Conservation (phyloP, 2,797 vertebrate genomes). For the Orestias chungarensis region DNA sequence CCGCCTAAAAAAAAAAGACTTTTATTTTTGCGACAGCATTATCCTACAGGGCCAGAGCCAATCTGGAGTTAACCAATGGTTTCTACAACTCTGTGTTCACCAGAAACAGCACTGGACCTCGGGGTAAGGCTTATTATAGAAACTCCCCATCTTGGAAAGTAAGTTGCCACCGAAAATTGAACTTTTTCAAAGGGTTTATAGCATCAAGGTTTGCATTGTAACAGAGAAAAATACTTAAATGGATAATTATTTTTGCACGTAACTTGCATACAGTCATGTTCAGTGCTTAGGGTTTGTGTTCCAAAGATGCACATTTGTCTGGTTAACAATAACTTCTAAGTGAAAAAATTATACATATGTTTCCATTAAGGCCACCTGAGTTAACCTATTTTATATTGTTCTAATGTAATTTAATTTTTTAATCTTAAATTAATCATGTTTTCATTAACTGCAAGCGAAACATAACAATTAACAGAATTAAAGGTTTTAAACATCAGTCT, state of each 20-base stretch:
- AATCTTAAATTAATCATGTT: too few species aligned
- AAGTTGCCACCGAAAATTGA: neutral
- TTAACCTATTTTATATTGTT: too few species aligned
- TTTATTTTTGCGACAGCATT: conserved; percentile 27
- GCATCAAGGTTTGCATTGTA: neutral
- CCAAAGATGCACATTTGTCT: neutral
- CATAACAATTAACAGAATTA: too few species aligned
- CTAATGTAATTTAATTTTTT: too few species aligned
- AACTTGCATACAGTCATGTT: neutral
- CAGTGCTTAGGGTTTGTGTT: neutral
- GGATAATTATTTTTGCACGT: neutral
- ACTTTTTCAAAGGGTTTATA: neutral
- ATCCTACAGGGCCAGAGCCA: neutral
- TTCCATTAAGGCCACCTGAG: neutral
- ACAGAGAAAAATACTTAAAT: neutral
- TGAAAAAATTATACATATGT: neutral
- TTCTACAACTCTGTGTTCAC: conserved; percentile 8
- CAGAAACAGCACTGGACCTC: conserved; percentile 11
- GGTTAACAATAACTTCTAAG: neutral
- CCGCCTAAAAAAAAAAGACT: neutral
- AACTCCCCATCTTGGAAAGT: neutral
- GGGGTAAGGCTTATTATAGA: conserved; percentile 13
- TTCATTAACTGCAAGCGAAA: neutral
- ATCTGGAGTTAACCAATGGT: neutral
- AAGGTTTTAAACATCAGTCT: too few species aligned